These are phyloP conservation scores for Samia ricini DNA, from an alignment of 1,140 invertebrate genomes.

Conservation along the genomic window DNA sequence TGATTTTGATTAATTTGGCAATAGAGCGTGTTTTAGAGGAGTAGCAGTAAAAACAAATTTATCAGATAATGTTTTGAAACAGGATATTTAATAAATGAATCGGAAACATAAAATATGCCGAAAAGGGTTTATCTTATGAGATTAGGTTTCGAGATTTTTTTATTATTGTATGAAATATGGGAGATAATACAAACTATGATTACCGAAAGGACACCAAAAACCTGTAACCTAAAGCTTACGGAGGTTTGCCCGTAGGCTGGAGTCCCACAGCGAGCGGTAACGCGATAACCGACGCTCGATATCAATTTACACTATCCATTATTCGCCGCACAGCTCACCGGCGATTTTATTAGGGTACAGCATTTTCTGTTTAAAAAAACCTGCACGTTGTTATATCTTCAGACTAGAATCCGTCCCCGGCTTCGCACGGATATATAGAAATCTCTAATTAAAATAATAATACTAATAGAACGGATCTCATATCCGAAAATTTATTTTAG, in stretches of 20 bases:
- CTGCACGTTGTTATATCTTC: too few relatives aligned
- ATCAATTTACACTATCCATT: conserved; percentile 41
- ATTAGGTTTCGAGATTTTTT: neutral
- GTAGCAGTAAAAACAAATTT: too few relatives aligned
- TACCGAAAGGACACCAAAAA: conserved; percentile 18
- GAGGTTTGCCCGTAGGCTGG: conserved; percentile 21
- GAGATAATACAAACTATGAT: neutral
- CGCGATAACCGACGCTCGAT: conserved; percentile 22
- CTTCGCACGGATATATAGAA: too few relatives aligned
- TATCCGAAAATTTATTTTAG: too few relatives aligned
- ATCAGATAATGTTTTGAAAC: too few relatives aligned
- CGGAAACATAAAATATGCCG: neutral
- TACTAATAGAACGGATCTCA: too few relatives aligned
- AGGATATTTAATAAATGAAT: too few relatives aligned
- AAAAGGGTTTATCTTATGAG: neutral
- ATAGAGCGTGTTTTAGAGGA: too few relatives aligned
- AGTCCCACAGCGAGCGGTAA: conserved; percentile 23
- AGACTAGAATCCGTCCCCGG: too few relatives aligned
- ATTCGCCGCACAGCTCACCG: conserved; percentile 28
- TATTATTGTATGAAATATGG: neutral
- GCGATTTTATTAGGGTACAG: conserved; percentile 17
- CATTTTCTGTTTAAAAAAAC: too few relatives aligned
- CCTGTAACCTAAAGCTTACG: conserved; percentile 22
- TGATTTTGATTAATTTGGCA: too few relatives aligned
- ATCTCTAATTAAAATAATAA: too few relatives aligned